phyloP scores from a whole-genome alignment of 2,113 vertebrate genomes.

The Channa argus region DNA sequence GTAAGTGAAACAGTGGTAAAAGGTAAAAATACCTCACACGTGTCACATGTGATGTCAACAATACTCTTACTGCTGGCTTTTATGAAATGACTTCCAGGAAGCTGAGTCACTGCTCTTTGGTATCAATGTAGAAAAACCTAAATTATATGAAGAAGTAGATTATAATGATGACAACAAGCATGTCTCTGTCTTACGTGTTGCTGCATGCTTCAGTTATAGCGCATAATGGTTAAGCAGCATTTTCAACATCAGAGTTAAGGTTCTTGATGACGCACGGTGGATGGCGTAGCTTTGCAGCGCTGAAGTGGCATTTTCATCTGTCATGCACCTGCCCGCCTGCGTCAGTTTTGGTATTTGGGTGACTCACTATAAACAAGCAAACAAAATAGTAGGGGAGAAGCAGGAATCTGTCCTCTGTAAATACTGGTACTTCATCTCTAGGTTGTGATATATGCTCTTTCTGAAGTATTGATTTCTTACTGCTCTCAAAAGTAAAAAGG shows the following conservation, averaged over 20 bases:
- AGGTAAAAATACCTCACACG: neutral
- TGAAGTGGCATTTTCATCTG: conserved; percentile 17
- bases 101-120: too few species aligned
- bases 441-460: conserved; percentile 8
- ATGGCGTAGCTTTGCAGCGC: neutral
- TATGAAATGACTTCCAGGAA: too few species aligned
- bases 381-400: conserved; percentile 36
- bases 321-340: neutral
- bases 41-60: too few species aligned
- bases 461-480: conserved; percentile 11
- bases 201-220: neutral
- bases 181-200: neutral
- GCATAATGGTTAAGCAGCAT: neutral
- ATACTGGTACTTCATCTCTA: conserved; percentile 11
- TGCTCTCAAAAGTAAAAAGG: neutral
- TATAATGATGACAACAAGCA: too few species aligned
- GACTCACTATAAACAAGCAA: conserved; percentile 49
- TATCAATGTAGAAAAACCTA: too few species aligned
- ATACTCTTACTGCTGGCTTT: too few species aligned
- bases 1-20: neutral
- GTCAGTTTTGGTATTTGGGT: conserved; percentile 38
- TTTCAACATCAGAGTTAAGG: neutral
- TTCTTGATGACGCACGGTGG: conserved; percentile 8
- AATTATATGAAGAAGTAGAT: too few species aligned
- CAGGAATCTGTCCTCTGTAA: conserved; percentile 15